Evolutionary conservation across 64 coral and sea anemone genomes (phyloP).

Genomic region (Anthopleura sola): DNA sequence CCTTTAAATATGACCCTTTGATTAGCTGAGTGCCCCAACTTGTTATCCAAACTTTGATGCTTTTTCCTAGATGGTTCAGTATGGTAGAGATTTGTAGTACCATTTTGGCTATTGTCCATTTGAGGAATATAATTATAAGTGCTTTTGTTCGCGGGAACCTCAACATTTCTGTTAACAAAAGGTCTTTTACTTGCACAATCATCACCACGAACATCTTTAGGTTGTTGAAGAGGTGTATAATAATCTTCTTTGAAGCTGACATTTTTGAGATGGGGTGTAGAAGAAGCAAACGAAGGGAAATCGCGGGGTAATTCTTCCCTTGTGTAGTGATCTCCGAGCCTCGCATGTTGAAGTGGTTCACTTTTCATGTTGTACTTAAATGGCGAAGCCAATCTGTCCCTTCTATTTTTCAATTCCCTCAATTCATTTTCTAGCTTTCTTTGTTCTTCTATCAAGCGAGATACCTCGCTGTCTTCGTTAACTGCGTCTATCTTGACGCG

Average conservation of each 20-base stretch:
- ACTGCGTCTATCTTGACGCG: constrained; percentile 2
- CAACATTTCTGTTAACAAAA: background rate
- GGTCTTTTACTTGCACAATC: background rate
- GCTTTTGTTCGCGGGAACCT: background rate
- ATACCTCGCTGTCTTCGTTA: background rate
- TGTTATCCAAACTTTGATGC: background rate
- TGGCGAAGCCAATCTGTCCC: constrained; percentile 11
- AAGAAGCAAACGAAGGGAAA: background rate
- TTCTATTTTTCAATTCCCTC: constrained; percentile 9
- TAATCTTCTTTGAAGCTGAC: background rate
- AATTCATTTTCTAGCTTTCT: constrained; percentile 49
- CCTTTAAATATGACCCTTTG: background rate
- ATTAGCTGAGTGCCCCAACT: background rate
- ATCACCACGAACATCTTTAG: background rate
- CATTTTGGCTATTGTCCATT: background rate
- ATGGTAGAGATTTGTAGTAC: background rate
- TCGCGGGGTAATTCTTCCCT: background rate
- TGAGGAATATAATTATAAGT: background rate
- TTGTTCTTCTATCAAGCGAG: constrained; percentile 37
- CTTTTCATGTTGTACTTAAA: background rate
- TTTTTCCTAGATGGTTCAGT: background rate
- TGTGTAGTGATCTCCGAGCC: background rate
- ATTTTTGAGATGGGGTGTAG: background rate
- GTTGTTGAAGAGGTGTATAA: background rate
- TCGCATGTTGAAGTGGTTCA: background rate